Percentiles rank a stretch among this genome's conserved stretches.
Conservation (phyloP, 2,888 invertebrate genomes). For the Rhimphoctona megacephalus region DNA sequence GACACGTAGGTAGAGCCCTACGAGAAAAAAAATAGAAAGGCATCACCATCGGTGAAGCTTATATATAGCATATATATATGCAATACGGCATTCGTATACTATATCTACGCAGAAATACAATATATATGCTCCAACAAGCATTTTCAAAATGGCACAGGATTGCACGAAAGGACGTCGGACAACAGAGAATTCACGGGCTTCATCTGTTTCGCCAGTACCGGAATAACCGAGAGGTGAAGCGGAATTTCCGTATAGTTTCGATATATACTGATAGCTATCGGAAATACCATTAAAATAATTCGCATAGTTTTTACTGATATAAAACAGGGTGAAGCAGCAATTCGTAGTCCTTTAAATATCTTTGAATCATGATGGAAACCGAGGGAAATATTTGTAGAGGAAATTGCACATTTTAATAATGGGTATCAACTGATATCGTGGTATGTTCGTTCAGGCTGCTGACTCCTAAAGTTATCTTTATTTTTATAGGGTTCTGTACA, state of each 20-base stretch:
- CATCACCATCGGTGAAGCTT: neutral
- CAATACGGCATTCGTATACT: too few relatives aligned
- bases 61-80: neutral
- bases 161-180: conserved; percentile 50
- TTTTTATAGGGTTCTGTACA: too few relatives aligned
- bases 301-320: neutral
- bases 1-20: neutral
- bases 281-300: neutral
- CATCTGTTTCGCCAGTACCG: conserved; percentile 71
- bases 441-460: too few relatives aligned
- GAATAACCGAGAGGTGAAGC: conserved; percentile 47
- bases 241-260: conserved; percentile 8
- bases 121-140: conserved; percentile 61
- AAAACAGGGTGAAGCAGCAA: neutral
- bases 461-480: too few relatives aligned
- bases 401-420: too few relatives aligned
- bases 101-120: conserved; percentile 15
- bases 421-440: too few relatives aligned
- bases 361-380: neutral
- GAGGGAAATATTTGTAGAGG: neutral
- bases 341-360: neutral
- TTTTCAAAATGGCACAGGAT: conserved; percentile 72
- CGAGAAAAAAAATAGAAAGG: conserved; percentile 17
- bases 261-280: neutral
- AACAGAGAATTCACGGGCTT: conserved; percentile 67